Conservation (phyloP, 2,888 invertebrate species). For the Cyrtodaria siliqua region DNA sequence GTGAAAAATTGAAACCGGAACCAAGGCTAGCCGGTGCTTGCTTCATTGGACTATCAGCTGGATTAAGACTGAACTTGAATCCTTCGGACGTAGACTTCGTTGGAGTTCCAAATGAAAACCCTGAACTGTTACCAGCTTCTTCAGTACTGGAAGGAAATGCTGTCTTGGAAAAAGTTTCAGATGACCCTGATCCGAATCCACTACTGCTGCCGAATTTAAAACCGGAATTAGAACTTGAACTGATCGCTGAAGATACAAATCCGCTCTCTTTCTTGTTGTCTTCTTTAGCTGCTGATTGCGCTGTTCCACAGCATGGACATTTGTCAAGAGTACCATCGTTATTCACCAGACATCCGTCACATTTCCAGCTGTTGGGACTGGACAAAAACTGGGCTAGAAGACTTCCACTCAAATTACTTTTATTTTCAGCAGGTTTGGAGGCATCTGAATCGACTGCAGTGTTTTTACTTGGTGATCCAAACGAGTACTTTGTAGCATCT, state of each 20-base stretch:
- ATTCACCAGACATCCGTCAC: conserved; percentile 89
- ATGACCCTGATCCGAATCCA: background rate
- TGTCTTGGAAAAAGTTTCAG: too few species aligned
- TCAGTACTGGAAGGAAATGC: too few species aligned
- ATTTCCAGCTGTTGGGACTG: conserved; percentile 89
- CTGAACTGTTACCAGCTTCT: conserved; percentile 6
- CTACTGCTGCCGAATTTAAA: conserved; percentile 32
- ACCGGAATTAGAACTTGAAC: conserved; percentile 9
- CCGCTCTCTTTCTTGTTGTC: conserved; percentile 9
- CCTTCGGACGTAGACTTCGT: conserved; percentile 23
- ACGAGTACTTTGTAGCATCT: conserved; percentile 23
- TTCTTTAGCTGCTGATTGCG: conserved; percentile 74
- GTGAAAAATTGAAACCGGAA: conserved; percentile 74
- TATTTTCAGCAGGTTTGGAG: background rate
- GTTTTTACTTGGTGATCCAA: conserved; percentile 5
- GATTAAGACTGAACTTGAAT: conserved; percentile 44
- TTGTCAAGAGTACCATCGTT: conserved; percentile 86
- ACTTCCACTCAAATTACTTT: conserved; percentile 15
- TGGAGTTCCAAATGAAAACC: conserved; percentile 52
- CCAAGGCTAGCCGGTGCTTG: conserved; percentile 37
- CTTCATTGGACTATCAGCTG: conserved; percentile 22
- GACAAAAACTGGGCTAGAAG: conserved; percentile 74
- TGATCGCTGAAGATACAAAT: too few species aligned
- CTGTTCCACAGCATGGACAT: conserved; percentile 80
- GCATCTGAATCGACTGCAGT: conserved; percentile 5